Evolutionary conservation across 2,113 vertebrate species (phyloP), one percentile per base, ranked within the genome.

Genomic region (Ascaphus truei): DNA sequence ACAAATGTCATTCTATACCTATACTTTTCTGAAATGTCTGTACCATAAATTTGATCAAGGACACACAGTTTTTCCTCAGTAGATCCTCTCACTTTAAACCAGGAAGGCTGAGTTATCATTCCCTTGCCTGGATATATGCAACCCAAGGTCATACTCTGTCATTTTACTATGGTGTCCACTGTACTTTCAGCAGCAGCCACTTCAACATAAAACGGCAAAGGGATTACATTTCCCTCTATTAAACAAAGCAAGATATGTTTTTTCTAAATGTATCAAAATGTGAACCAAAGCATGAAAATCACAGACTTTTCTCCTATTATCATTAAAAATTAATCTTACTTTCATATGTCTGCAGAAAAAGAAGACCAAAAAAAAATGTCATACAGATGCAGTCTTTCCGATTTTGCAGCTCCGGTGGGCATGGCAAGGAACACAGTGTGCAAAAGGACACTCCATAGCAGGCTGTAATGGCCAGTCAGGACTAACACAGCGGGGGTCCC

Each of bases 141-240:
- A 16, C 87, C 74, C 20, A 96, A 84, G 5, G 86, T 79, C 88
- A 93, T 88, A 20, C 84, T 88, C 59, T 89, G 80, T 33, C 85
- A 82, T 1, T 62, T 85, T 39, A 94, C 73, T 1, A 72, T 79
- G 2, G 82, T 77, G 71, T 86, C 80, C 34, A 56, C 65, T 22
- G 82, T 61, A 33, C 60, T 74, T 75, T 86, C 72, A 77, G 80
- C 76, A 4, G 76, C 48, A 0, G 67, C 64, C 41, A 59, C 90
- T 93, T 78, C 74, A 84, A 71, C 1, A 68, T 0, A 78, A 2
- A 60, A 61, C 2, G 77, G 29, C 9, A 4, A 39, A 26, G 47
- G 4, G 20, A 30, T 20, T 25, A 25, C 5, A 62, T 26, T 0
- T 52, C 18, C 37, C 3, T 31, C 0, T 16, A 22, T 25, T n/a